Evolutionary conservation across 2,888 invertebrate genomes (phyloP), one percentile per base, ranked within the genome.

Genomic region (Notodonta dromedarius): DNA sequence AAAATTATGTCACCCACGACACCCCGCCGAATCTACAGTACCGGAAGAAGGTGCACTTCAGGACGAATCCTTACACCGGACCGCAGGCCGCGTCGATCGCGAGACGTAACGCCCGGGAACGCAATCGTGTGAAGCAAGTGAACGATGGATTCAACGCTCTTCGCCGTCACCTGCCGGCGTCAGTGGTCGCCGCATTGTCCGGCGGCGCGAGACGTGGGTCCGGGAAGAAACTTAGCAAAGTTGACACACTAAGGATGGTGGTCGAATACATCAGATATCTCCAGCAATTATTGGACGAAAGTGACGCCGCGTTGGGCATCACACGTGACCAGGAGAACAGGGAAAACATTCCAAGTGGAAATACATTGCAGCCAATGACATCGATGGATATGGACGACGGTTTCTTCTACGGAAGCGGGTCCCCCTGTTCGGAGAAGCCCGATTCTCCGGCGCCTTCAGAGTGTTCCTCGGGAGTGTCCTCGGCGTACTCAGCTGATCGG

Each of bases 121-220:
- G 99, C 70, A 99, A 99, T 86, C 96, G 99, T 71, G 98, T 98
- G 65, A 98, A 98, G 88, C 98, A 98, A 95, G 98, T 98, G 83
- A 98, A 98, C 92, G 97, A 98, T 86, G 98, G 98, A 67, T 98
- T 98, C 86, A 97, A 97, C 59, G 97, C 97, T 54, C 94, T 98
- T 11, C 95, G 98, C 51, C 97, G 97, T 77, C 98, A 98, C 89
- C 96, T 98, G 78, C 98, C 98, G 0, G 95, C 96, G 61, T 95
- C 95, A 35, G 96, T 97, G 5, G 96, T 97, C 51, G 96, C 96
- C 63, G 96, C 96, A 0, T 84, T 96, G 66, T 94, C 87, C 67
- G 95, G 95, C 68, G 94, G 94, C 62, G 95, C 95, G 8, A 95
- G 96, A 12, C 94, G 97, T 58, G 96, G 97, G 8, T 96, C 97